Base-by-base conservation (phyloP, 2,888 invertebrate species). In the Crocallis elinguaria region DNA sequence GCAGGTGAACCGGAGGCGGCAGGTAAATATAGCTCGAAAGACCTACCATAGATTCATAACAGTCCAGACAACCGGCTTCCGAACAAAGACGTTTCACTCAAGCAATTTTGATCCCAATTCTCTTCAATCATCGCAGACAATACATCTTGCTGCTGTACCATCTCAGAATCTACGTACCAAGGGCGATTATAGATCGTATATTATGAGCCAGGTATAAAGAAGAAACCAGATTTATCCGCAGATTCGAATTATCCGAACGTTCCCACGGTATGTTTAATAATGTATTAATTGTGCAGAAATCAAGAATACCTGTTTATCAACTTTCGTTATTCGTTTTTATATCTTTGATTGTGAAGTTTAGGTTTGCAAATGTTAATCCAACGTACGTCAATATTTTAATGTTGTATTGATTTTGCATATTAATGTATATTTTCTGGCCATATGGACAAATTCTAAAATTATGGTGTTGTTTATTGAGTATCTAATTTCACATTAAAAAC, bases 251-350 rank as follows among this genome's bases (percentile, higher is more conserved):
- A 49, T 41, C 41, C 16, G 9, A 0, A 2, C 29, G 21, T 49
- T 49, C 49, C 42, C 49, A 49, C 49, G 49, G 21, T 49, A 12
- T 29, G n/a, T 29, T 29, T 11, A 11, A n/a, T 16, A 48, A 23
- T 33, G 9, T 39, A 35, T 27, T 45, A 17, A 45, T 17, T 49
- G 33, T 41, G 35, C 19, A 27, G 27, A 49, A 35, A 36, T 49
- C 11, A 36, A 11, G 35, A 42, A 36, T 11, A 35, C 49, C 29
- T 35, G 49, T 42, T 49, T 42, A 49, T 27, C 33, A 33, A 41
- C 33, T 38, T 49, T 39, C 39, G 48, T n/a, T n/a, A n/a, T n/a
- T n/a, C n/a, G 25, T 9, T 48, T 23, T 8, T 29, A 23, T 3
- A n/a, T n/a, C n/a, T n/a, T n/a, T n/a, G n/a, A n/a, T n/a, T n/a